Percentiles rank a stretch among this genome's conserved stretches.
Conservation (phyloP, 35 echinoderm and acorn worm species). For the Heliocidaris tuberculata region DNA sequence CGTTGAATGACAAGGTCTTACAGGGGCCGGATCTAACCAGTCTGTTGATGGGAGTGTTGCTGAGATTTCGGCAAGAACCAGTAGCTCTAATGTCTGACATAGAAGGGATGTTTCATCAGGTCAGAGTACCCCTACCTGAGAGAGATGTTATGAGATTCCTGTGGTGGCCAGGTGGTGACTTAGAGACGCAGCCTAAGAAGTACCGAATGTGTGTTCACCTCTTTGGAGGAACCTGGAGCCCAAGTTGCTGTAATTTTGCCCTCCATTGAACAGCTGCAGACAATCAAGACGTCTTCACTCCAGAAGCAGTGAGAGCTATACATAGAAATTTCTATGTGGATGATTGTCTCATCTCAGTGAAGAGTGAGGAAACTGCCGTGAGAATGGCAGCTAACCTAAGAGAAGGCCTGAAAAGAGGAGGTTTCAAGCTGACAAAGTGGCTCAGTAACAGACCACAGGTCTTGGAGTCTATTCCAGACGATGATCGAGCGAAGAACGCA, state of each 20-base stretch:
- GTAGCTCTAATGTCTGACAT: slow-evolving; percentile 60
- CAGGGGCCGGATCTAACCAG: slow-evolving; percentile 57
- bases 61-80: slow-evolving; percentile 56
- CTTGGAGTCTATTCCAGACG: slow-evolving; percentile 28
- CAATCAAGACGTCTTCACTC: background rate
- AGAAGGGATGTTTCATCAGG: slow-evolving; percentile 66
- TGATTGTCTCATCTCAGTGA: slow-evolving; percentile 49
- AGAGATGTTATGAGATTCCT: slow-evolving; percentile 54
- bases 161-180: slow-evolving; percentile 62
- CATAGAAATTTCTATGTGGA: slow-evolving; percentile 15
- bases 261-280: background rate
- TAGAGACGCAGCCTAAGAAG: background rate
- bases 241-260: slow-evolving; percentile 25
- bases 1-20: slow-evolving; percentile 27
- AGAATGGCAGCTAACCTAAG: slow-evolving; percentile 21
- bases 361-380: slow-evolving; percentile 33
- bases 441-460: slow-evolving; percentile 57
- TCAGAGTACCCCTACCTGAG: slow-evolving; percentile 35
- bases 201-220: slow-evolving; percentile 42
- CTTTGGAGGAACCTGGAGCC: slow-evolving; percentile 56
- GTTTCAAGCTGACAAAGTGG: slow-evolving; percentile 71
- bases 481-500: slow-evolving; percentile 51
- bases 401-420: slow-evolving; percentile 42
- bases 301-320: background rate
- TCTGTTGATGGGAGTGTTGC: slow-evolving; percentile 55